These are phyloP conservation scores for Scolopax bukidnonensis DNA, from an alignment of 2,797 vertebrate species.

Conservation along the genomic window DNA sequence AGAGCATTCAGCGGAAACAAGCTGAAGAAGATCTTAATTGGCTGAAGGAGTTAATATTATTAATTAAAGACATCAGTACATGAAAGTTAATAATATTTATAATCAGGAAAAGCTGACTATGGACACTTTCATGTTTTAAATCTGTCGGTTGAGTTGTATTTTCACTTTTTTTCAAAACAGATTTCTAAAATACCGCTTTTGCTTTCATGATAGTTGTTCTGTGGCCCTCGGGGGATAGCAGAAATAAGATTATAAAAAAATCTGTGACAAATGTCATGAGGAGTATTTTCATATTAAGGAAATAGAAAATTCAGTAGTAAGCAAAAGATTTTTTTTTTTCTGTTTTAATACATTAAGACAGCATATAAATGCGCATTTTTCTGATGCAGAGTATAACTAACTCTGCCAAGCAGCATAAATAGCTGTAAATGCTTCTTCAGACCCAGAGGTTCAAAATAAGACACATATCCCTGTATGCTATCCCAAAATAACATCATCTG, in stretches of 20 bases:
- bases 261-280: background rate
- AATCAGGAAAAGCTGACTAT: background rate
- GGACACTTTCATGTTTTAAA: background rate
- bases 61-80: background rate
- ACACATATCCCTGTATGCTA: background rate
- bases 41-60: background rate
- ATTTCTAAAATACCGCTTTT: background rate
- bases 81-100: background rate
- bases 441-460: background rate
- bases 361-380: background rate
- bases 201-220: background rate
- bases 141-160: background rate
- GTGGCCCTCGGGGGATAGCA: background rate
- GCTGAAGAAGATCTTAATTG: background rate
- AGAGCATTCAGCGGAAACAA: background rate
- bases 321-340: background rate
- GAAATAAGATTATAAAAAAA: slow-evolving; percentile 31
- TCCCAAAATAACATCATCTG: background rate
- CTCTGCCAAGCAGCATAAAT: background rate
- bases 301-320: background rate
- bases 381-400: background rate
- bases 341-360: background rate
- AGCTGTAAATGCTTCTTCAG: background rate
- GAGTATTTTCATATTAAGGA: background rate
- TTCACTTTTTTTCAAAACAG: background rate